These are phyloP conservation scores for Mastigias papua DNA, from an alignment of 30 jellyfish, hydroid and myxozoan genomes.

Conservation along the genomic window DNA sequence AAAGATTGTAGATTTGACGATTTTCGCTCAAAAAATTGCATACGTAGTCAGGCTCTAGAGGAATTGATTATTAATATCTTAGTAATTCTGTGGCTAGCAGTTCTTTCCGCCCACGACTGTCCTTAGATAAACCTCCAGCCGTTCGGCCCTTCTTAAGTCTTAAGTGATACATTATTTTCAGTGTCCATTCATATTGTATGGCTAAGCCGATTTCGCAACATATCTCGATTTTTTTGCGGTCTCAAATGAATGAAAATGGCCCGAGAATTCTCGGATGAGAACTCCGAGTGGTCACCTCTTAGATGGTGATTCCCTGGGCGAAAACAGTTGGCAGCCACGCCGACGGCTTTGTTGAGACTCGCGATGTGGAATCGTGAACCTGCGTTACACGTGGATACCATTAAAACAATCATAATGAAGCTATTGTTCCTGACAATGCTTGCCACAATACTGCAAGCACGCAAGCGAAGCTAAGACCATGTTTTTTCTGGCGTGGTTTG, in stretches of 20 bases:
- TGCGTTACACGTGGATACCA: slow-evolving; percentile 77
- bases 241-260: not conserved
- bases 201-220: slow-evolving; percentile 14
- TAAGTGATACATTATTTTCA: not conserved
- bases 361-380: slow-evolving; percentile 83
- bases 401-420: slow-evolving; percentile 37
- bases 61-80: too few species aligned
- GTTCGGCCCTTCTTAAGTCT: not conserved
- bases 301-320: slow-evolving; percentile 70
- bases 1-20: too few species aligned
- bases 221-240: not conserved
- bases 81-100: too few species aligned
- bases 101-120: not conserved
- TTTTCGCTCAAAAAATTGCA: too few species aligned
- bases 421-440: slow-evolving; percentile 26
- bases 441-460: slow-evolving; percentile 23
- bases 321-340: slow-evolving; percentile 88
- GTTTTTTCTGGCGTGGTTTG: slow-evolving; percentile 2
- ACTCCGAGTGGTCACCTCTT: not conserved
- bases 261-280: not conserved
- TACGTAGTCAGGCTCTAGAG: too few species aligned
- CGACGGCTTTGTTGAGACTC: slow-evolving; percentile 77
- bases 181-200: not conserved
- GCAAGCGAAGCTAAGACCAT: slow-evolving; percentile 15
- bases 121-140: not conserved